A percentile compares a stretch with the other conserved stretches of the same genome.
Conservation (phyloP, 2,113 vertebrate species). For the Corapipo altera region DNA sequence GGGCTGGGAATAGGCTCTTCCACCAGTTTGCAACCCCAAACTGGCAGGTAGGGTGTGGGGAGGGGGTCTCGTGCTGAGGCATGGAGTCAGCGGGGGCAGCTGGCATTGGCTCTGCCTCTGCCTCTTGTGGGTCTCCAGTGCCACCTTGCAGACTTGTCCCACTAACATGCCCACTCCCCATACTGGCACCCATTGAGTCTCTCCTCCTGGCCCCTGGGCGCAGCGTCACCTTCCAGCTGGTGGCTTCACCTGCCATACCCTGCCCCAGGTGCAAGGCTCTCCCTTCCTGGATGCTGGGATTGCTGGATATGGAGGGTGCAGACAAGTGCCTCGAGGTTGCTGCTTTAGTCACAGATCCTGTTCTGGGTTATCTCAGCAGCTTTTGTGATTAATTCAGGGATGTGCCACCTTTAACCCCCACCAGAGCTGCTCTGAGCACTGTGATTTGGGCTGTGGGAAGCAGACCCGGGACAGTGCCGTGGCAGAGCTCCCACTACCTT, state of each 20-base stretch:
- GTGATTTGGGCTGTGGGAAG: background rate
- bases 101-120: background rate
- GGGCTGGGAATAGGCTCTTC: background rate
- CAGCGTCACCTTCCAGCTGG: background rate
- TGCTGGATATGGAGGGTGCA: background rate
- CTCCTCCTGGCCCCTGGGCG: background rate
- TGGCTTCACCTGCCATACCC: background rate
- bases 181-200: fast-evolving
- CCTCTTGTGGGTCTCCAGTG: background rate
- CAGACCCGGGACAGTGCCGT: background rate
- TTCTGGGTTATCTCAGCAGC: background rate
- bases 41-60: fast-evolving
- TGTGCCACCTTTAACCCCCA: background rate
- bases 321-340: background rate
- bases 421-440: background rate
- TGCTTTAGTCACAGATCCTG: background rate
- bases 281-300: background rate
- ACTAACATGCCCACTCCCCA: background rate
- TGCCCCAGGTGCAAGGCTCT: fast-evolving
- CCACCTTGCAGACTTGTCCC: background rate
- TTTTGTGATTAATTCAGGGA: background rate
- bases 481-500: background rate
- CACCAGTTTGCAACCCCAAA: background rate
- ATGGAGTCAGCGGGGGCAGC: fast-evolving
- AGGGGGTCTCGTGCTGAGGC: fast-evolving